These are phyloP conservation scores for Grammomys dolichurus DNA, from an alignment of 2,113 vertebrate species.

Conservation along the genomic window DNA sequence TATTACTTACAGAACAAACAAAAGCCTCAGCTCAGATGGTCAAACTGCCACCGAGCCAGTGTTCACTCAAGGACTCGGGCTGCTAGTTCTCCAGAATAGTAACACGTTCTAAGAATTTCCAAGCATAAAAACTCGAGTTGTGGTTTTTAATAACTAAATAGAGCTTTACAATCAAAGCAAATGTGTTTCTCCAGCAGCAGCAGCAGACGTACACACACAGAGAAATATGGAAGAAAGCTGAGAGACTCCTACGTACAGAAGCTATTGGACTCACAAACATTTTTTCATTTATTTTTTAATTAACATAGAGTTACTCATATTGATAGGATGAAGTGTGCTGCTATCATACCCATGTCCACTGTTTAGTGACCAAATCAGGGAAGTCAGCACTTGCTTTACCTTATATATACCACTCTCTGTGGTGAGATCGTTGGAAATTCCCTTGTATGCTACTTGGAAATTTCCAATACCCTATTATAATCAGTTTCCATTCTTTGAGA, in stretches of 20 bases:
- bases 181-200: neutral
- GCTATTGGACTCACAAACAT: neutral
- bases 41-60: conserved; percentile 3
- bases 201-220: neutral
- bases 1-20: neutral
- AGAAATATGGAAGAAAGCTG: neutral
- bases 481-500: too few relatives aligned
- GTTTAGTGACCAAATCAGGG: neutral
- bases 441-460: neutral
- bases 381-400: neutral
- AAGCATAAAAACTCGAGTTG: conserved; percentile 36
- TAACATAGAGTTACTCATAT: neutral
- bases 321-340: neutral
- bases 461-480: neutral
- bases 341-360: too few relatives aligned
- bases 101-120: conserved; percentile 59
- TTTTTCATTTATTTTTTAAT: neutral
- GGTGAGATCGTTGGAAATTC: neutral
- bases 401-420: neutral
- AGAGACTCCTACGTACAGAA: neutral
- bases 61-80: neutral
- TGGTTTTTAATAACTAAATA: conserved; percentile 44
- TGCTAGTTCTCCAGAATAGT: neutral
- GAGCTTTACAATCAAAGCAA: conserved; percentile 41
- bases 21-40: neutral